These are phyloP conservation scores for Archips crataeganus DNA, from an alignment of 2,888 invertebrate species.

Conservation along the genomic window DNA sequence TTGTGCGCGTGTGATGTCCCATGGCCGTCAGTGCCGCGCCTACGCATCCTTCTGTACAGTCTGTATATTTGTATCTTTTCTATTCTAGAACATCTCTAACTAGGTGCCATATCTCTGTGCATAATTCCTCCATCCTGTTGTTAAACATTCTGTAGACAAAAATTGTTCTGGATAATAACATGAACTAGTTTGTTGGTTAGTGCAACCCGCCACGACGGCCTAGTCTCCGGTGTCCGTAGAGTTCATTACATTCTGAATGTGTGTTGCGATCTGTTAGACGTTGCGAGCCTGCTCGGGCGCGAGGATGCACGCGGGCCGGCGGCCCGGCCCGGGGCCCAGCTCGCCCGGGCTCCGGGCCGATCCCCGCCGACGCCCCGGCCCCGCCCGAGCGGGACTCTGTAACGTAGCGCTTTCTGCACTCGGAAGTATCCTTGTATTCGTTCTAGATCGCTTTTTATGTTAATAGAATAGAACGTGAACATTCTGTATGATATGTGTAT, in stretches of 20 bases:
- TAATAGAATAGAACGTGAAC: conserved; percentile 50
- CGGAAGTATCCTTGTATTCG: conserved; percentile 44
- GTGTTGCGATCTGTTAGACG: conserved; percentile 60
- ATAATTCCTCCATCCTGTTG: conserved; percentile 63
- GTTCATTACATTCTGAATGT: conserved; percentile 64
- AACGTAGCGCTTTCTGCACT: conserved; percentile 46
- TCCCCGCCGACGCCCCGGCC: conserved; percentile 30
- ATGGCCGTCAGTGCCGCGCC: conserved; percentile 27
- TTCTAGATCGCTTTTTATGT: conserved; percentile 53
- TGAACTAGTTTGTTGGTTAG: conserved; percentile 72
- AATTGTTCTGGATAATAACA: conserved; percentile 80
- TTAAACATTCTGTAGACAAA: conserved; percentile 53
- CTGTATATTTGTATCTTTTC: conserved; percentile 28
- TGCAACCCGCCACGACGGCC: conserved; percentile 74
- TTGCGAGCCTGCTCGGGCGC: conserved; percentile 59
- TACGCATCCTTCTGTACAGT: conserved; percentile 17
- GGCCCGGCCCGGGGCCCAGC: conserved; percentile 20
- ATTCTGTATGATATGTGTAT: conserved; percentile 40
- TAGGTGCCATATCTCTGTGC: conserved; percentile 48
- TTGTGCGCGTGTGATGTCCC: conserved; percentile 14
- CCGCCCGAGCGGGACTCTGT: conserved; percentile 36
- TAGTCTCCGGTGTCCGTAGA: conserved; percentile 67
- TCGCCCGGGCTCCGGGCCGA: conserved; percentile 16
- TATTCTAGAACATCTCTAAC: conserved; percentile 40
- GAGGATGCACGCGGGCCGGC: conserved; percentile 54